A percentile compares a stretch with the other conserved stretches of the same genome.
These are phyloP conservation scores for Eurytoma californica DNA, from an alignment of 2,888 invertebrate genomes.

Conservation along the genomic window DNA sequence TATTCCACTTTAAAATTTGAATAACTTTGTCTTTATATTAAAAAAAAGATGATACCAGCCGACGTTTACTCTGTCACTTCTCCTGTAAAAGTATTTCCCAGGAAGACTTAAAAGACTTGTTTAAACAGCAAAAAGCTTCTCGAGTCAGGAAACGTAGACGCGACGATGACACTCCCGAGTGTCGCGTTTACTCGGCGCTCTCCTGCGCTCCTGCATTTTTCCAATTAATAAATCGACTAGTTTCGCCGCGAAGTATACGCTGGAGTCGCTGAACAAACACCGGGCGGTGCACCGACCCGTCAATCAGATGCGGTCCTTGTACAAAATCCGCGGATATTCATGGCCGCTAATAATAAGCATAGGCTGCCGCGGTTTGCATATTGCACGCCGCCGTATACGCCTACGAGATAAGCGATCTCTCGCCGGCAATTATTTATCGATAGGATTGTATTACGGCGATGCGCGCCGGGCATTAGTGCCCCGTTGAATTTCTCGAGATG, in stretches of 20 bases:
- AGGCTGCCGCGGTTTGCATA: conserved; percentile 10
- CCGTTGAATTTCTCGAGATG: conserved; percentile 25
- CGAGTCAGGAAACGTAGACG: background rate
- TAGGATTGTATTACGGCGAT: conserved; percentile 13
- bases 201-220: background rate
- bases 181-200: background rate
- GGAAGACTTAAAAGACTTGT: conserved; percentile 26
- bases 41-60: background rate
- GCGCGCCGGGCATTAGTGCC: conserved; percentile 1
- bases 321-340: conserved; percentile 33
- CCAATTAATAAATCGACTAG: conserved; percentile 1
- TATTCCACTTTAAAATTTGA: too few species aligned
- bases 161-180: background rate
- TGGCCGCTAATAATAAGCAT: conserved; percentile 18
- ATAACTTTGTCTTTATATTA: too few species aligned
- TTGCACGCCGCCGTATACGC: conserved; percentile 33
- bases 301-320: conserved; percentile 47
- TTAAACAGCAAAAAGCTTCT: conserved; percentile 41
- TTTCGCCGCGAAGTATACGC: background rate
- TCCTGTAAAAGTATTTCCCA: conserved; percentile 18
- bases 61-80: conserved; percentile 19
- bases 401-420: conserved; percentile 48
- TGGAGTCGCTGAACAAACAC: conserved; percentile 3
- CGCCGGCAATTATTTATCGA: conserved; percentile 45
- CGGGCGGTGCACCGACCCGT: conserved; percentile 38